Evolutionary conservation across 2,888 invertebrate species (phyloP), one percentile per base, ranked within the genome.

Genomic region (Drosophila borealis): DNA sequence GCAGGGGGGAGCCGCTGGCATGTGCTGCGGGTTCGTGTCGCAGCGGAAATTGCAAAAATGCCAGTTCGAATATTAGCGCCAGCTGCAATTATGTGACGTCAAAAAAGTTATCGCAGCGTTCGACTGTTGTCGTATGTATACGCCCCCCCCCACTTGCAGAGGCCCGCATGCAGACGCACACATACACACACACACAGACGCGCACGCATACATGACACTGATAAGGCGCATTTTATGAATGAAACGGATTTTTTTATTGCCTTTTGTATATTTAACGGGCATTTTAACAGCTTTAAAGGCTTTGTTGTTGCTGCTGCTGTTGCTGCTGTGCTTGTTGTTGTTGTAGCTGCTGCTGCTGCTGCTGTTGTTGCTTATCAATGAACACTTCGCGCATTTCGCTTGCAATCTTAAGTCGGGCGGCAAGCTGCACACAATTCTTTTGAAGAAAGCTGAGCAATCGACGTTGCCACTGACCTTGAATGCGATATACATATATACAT

Each of bases 31-130:
- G 70, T 17, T 25, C 50, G 65, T 37, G 36, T 29, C 29, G 29
- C 56, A 77, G 21, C 79, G 79, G 81, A 80, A 74, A 64, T 60
- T 55, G 76, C 53, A 50, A 70, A 51, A 29, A 29, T 61, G 65
- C 62, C 44, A 64, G 57, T 46, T 45, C 44, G 67, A 41, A 36
- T 63, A 82, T 80, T 68, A 85, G 80, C 86, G 89, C 88, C 84
- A 88, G 80, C 80, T 88, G 88, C 84, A 84, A 51, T 73, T 46
- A 14, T 51, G 66, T 82, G 89, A 89, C 89, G 85, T 88, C 88
- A 89, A 65, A 60, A 60, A 64, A 60, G 53, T 67, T 61, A 74
- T 65, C 62, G 56, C 41, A 41, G 21, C 51, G 57, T 19, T 54
- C n/a, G 49, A 19, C 8, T 51, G 36, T 33, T 41, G n/a, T 45